These are phyloP conservation scores for Gnathonemus longibarbis DNA, from an alignment of 2,113 vertebrate species.

Conservation along the genomic window DNA sequence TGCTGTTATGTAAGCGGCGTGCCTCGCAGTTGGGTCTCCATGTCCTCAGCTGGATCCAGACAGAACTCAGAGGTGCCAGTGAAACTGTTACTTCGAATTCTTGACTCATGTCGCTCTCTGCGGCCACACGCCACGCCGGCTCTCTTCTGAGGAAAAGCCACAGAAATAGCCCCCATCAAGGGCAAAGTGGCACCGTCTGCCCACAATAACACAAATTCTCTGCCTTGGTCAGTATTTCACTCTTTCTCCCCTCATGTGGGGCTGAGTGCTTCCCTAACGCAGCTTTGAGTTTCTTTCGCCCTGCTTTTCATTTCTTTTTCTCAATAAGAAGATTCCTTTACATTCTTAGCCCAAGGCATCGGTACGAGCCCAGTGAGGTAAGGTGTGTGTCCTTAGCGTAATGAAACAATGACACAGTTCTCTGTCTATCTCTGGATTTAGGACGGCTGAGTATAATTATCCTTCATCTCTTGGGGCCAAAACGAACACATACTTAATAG, in stretches of 20 bases:
- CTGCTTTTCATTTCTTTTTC: neutral
- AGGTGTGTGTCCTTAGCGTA: conserved; percentile 42
- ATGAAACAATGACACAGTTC: conserved; percentile 66
- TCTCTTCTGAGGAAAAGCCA: neutral
- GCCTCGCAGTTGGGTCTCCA: neutral
- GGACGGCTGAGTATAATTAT: conserved; percentile 66
- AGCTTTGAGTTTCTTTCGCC: neutral
- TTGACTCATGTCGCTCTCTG: neutral
- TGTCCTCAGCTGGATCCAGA: neutral
- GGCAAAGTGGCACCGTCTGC: neutral
- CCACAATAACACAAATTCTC: too few species aligned
- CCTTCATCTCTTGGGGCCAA: conserved; percentile 58
- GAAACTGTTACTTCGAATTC: neutral
- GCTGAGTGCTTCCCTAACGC: neutral
- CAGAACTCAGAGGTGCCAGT: neutral
- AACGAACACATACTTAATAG: conserved; percentile 44
- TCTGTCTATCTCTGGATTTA: conserved; percentile 66
- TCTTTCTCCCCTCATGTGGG: too few species aligned
- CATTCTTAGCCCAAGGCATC: neutral
- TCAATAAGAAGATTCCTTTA: conserved; percentile 5
- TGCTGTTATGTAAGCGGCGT: neutral
- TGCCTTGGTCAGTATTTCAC: neutral
- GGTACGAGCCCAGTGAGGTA: neutral
- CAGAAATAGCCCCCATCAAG: neutral
- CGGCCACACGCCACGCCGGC: neutral